Conservation (phyloP, 2,113 vertebrate genomes). For the Marmota monax region DNA sequence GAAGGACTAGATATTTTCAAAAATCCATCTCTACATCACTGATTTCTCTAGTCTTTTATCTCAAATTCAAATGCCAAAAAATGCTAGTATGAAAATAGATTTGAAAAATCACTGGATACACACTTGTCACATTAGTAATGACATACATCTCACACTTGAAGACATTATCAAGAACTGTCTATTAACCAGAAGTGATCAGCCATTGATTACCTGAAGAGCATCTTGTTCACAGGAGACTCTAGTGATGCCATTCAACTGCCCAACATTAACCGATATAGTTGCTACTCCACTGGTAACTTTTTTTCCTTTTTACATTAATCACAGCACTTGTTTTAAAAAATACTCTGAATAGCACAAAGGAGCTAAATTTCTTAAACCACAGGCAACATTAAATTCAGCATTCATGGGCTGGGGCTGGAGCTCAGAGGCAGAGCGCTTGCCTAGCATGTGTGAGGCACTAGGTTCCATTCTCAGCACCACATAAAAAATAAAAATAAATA, state of each 20-base stretch:
- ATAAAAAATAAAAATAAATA: too few species aligned
- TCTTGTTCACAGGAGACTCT: not conserved
- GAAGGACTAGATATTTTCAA: not conserved
- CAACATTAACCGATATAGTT: not conserved
- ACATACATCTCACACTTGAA: not conserved
- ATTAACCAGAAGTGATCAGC: conserved; percentile 22
- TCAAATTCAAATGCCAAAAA: conserved; percentile 27
- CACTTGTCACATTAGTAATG: not conserved
- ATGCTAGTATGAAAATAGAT: not conserved
- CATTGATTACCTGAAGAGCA: not conserved
- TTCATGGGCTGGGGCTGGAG: not conserved
- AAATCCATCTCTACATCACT: not conserved
- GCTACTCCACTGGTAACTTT: not conserved
- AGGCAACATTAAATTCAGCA: conserved; percentile 40
- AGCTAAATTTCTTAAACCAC: conserved; percentile 20
- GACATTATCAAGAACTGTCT: not conserved
- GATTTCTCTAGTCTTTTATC: conserved; percentile 27
- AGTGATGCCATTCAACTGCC: not conserved
- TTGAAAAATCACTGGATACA: not conserved
- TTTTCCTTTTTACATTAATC: not conserved
- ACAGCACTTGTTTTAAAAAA: conserved; percentile 27
- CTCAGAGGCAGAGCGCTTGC: too few species aligned
- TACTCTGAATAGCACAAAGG: conserved; percentile 26
- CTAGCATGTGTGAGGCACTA: too few species aligned
- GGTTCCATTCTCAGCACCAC: too few species aligned